A percentile compares a stretch with the other conserved stretches of the same genome.
These are phyloP conservation scores for Druceiella hillmani DNA, from an alignment of 2,888 invertebrate genomes.

Conservation along the genomic window DNA sequence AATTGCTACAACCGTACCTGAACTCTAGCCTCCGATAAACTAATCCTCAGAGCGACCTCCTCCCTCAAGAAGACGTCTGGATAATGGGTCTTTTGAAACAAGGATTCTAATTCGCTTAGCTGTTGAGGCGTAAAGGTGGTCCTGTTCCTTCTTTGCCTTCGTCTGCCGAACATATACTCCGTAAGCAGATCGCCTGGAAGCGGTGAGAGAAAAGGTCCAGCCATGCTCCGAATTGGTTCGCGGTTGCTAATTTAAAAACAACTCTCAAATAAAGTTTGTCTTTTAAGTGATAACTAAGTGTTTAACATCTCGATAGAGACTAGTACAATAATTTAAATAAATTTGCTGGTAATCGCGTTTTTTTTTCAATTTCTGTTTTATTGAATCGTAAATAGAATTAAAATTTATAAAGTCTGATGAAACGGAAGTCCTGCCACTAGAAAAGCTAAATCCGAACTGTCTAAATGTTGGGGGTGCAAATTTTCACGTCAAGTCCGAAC, in stretches of 20 bases:
- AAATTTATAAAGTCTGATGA: no score
- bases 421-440: no score
- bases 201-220: slow-evolving; percentile 81
- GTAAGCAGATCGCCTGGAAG: slow-evolving; percentile 83
- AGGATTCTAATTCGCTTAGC: slow-evolving; percentile 81
- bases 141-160: slow-evolving; percentile 82
- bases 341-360: no score
- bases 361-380: no score
- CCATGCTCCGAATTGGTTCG: slow-evolving; percentile 58
- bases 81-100: slow-evolving; percentile 93
- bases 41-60: slow-evolving; percentile 86
- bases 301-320: no score
- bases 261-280: neutral
- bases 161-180: slow-evolving; percentile 88
- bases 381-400: no score
- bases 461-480: slow-evolving; percentile 4
- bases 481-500: slow-evolving; percentile 1
- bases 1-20: slow-evolving; percentile 56
- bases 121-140: slow-evolving; percentile 95
- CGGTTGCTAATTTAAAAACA: neutral
- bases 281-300: slow-evolving; percentile 1
- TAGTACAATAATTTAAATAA: neutral
- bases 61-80: slow-evolving; percentile 87
- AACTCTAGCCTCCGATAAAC: slow-evolving; percentile 87
- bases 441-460: neutral